Evolutionary conservation across 2,113 vertebrate genomes (phyloP), one percentile per base, ranked within the genome.

Genomic region (Aspidoscelis tigris): DNA sequence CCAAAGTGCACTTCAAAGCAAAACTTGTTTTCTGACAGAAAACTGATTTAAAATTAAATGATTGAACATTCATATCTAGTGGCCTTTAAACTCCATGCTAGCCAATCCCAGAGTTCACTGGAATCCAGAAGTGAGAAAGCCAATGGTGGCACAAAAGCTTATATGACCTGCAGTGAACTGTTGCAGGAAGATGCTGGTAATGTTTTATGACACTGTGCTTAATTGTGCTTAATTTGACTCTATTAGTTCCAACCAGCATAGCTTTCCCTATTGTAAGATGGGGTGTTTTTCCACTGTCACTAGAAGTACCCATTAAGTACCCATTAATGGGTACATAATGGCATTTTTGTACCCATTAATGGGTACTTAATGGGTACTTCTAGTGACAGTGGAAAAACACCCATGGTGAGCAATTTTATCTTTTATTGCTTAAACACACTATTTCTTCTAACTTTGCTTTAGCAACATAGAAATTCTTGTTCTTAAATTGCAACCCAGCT

Each of bases 1-100:
- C 79, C 73, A 86, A 87, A 88, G 83, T 61, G 39, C 18, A 76
- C 1, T 47, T 39, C 65, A 18, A 73, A 78, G 26, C 20, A 21
- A 22, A 82, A 78, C 61, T 33, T 0, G 71, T 71, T 80, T 70
- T 3, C 87, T 61, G 58, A 61, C 58, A 2, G 2, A 61, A 61
- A 61, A 61, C 18, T 61, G 58, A 18, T 61, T 33, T 61, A 14
- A 61, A 61, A 61, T 61, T 61, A 61, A 61, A 61, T 61, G 11
- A 61, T 18, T 61, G 4, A 61, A 61, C 58, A 61, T 14, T 61
- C 14, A 61, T 16, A 61, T 55, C 47, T 53, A 33, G 5, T 43
- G 39, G 33, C 39, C 41, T 61, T 39, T 9, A 64, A 78, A 41
- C 3, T 61, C 10, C 61, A 33, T 10, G 55, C 21, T 16, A 39